Evolutionary conservation across 2,797 vertebrate genomes (phyloP).

Genomic region (Iguana delicatissima): DNA sequence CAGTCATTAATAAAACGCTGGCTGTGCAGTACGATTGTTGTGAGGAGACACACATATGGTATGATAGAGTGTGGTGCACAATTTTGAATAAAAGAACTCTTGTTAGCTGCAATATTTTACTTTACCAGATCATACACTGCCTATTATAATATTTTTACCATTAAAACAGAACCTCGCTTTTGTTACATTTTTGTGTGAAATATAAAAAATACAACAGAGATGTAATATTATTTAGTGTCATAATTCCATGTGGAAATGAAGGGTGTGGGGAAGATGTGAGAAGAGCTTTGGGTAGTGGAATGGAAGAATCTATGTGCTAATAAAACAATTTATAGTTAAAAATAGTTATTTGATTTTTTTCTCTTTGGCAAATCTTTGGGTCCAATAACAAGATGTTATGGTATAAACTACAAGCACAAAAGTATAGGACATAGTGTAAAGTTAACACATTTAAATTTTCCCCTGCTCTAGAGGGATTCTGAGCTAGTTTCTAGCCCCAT

Average conservation of each 20-base stretch:
- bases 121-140: neutral
- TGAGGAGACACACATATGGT: slow-evolving; percentile 46
- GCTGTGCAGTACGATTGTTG: slow-evolving; percentile 8
- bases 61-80: slow-evolving; percentile 12
- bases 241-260: neutral
- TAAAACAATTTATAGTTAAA: neutral
- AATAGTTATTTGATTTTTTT: slow-evolving; percentile 27
- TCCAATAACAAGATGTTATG: neutral
- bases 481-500: slow-evolving; percentile 74
- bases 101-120: slow-evolving; percentile 28
- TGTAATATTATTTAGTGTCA: neutral
- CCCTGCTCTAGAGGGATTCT: slow-evolving; percentile 63
- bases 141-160: neutral
- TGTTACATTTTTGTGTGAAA: neutral
- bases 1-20: neutral
- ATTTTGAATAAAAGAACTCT: slow-evolving; percentile 11
- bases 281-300: too few species aligned
- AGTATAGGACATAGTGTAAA: slow-evolving; percentile 71
- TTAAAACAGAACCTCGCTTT: neutral
- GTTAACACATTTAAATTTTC: slow-evolving; percentile 79
- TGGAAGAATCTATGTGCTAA: neutral
- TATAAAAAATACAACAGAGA: too few species aligned
- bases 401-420: slow-evolving; percentile 17
- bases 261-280: neutral
- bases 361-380: slow-evolving; percentile 44